Base-by-base conservation (phyloP, 2,888 invertebrate genomes). In the Rotaria socialis region DNA sequence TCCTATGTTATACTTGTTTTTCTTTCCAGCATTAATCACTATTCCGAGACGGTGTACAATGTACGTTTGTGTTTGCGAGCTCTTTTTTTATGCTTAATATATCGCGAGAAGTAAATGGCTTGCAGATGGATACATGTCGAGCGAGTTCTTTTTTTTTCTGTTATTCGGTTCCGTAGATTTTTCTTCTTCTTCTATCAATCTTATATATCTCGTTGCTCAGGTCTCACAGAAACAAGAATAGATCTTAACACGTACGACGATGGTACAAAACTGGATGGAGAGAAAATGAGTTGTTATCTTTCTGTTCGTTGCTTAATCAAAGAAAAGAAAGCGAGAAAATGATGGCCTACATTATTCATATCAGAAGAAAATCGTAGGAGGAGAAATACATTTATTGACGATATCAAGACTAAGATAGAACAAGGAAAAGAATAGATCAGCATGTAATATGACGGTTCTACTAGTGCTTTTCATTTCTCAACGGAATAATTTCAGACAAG, bases 241-340 rank as follows among this genome's bases (percentile, higher is more conserved):
- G 67, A 67, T 67, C 67, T 67, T 67, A 67, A 67, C 67, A 67
- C 35, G n/a, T 67, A 27, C 27, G 67, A 67, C 11, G 27, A 67
- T 67, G 67, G 35, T 35, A 67, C 27, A 27, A 67, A 67, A n/a
- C 67, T 35, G 27, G 27, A 67, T 67, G 14, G 3, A 16, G 14
- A 67, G 35, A 55, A 67, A 67, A 67, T 67, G 67, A 67, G 67
- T 67, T 67, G 67, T 16, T 67, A 35, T 67, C 67, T 67, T 35
- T 67, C 67, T 67, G 67, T 35, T 67, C 16, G 67, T 27, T 27
- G 14, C 52, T 27, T 67, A 67, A 67, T 67, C 27, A 67, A 14
- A 67, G 35, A 67, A 67, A 35, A 35, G 35, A 67, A 67, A 67
- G 35, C 8, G 35, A 14, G n/a, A 58, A 67, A 67, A 67, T 6